Evolutionary conservation across 2,888 invertebrate genomes (phyloP).

Genomic region (Luperina testacea): DNA sequence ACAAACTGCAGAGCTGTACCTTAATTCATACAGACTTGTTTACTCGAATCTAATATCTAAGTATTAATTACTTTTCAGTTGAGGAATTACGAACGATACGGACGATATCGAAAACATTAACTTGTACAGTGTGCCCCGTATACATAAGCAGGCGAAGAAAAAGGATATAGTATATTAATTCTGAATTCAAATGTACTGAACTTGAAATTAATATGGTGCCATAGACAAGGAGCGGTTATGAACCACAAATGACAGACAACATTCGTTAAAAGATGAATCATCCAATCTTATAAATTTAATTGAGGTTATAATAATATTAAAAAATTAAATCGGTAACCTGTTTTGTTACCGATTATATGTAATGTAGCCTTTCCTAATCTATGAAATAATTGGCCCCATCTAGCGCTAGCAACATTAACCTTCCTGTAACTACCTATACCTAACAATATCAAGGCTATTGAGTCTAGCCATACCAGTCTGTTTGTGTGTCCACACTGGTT

Average conservation of each 20-base stretch:
- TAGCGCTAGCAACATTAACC: conserved; percentile 43
- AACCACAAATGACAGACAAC: not conserved
- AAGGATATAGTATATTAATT: not conserved
- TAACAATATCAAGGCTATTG: conserved; percentile 45
- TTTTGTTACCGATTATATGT: too few relatives aligned
- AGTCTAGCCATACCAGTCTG: conserved; percentile 7
- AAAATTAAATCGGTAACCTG: not conserved
- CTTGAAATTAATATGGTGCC: conserved; percentile 1
- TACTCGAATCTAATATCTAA: not conserved
- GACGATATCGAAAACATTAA: not conserved
- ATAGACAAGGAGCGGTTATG: conserved; percentile 1
- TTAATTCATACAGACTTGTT: not conserved
- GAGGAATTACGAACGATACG: not conserved
- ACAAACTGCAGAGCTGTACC: not conserved
- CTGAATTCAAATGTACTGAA: conserved; percentile 15
- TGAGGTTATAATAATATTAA: too few relatives aligned
- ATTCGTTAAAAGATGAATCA: conserved; percentile 19
- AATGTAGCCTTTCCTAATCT: not conserved
- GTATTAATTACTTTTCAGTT: not conserved
- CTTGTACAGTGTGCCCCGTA: not conserved
- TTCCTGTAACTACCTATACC: conserved; percentile 2
- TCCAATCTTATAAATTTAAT: not conserved
- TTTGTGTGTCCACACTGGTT: conserved; percentile 11
- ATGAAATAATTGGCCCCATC: not conserved
- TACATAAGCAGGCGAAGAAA: not conserved